These are phyloP conservation scores for Australoheros scitulus DNA, from an alignment of 2,113 vertebrate species.

Conservation along the genomic window DNA sequence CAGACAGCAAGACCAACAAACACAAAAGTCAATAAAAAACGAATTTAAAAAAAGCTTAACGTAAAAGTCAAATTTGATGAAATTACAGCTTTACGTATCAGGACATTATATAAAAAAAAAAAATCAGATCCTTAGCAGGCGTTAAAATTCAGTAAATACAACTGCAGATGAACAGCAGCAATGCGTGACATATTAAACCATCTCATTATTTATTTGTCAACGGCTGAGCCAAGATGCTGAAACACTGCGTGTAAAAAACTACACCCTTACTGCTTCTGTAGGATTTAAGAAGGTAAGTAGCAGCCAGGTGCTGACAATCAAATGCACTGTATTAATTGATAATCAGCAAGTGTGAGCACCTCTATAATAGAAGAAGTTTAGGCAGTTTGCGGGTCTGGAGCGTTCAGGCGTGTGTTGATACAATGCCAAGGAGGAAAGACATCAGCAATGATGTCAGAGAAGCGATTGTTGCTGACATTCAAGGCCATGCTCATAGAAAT, in stretches of 20 bases:
- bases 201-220: not conserved
- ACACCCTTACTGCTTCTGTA: not conserved
- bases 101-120: not conserved
- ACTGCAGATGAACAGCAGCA: not conserved
- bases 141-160: not conserved
- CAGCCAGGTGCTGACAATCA: not conserved
- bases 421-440: too few relatives aligned
- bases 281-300: not conserved
- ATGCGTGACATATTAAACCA: not conserved
- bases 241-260: not conserved
- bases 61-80: not conserved
- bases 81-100: not conserved
- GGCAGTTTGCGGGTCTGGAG: not conserved
- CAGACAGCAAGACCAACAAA: constrained; percentile 4
- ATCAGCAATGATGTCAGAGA: too few relatives aligned
- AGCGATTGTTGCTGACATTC: not conserved
- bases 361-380: not conserved
- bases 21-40: not conserved
- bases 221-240: not conserved
- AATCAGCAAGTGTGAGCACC: not conserved
- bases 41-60: not conserved
- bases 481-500: too few relatives aligned
- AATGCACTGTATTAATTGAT: not conserved
- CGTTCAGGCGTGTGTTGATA: not conserved
- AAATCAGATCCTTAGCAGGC: not conserved